Evolutionary conservation across 2,797 vertebrate species (phyloP).

Genomic region (Gymnoscopelus braueri): DNA sequence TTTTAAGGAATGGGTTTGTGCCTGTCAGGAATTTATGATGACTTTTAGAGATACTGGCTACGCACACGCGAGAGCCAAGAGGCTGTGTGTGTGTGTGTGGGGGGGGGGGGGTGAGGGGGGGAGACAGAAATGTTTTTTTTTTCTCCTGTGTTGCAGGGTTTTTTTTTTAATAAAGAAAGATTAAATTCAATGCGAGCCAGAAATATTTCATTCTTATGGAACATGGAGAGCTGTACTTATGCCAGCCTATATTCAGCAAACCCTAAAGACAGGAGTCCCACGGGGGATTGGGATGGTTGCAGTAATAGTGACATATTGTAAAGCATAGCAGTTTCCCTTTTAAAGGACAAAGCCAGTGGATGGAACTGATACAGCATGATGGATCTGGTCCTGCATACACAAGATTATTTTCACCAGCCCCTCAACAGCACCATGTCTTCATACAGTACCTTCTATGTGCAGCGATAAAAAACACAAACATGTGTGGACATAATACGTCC

Average conservation of each 20-base stretch:
- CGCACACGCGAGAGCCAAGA: conserved; percentile 47
- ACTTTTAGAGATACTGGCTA: conserved; percentile 63
- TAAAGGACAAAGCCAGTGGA: conserved; percentile 37
- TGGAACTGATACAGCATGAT: conserved; percentile 41
- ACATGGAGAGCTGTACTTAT: conserved; percentile 54
- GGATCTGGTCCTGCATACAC: conserved; percentile 21
- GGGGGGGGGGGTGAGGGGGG: conserved; percentile 48
- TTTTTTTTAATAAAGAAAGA: conserved; percentile 65
- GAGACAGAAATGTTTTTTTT: conserved; percentile 55
- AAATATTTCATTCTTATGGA: conserved; percentile 66
- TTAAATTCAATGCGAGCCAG: conserved; percentile 65
- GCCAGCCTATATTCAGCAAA: conserved; percentile 57
- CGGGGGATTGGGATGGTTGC: conserved; percentile 47
- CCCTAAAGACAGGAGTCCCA: conserved; percentile 46
- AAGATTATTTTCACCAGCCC: neutral
- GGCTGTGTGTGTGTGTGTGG: conserved; percentile 46
- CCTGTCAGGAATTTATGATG: conserved; percentile 64
- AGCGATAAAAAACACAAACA: no score
- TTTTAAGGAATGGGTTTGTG: conserved; percentile 61
- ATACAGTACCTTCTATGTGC: neutral
- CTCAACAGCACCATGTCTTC: neutral
- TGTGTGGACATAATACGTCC: no score
- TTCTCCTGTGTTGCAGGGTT: conserved; percentile 6
- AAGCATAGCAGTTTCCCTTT: conserved; percentile 41
- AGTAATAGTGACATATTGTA: conserved; percentile 57